phyloP scores from a whole-genome alignment of 1,140 invertebrate genomes.

The Oedothorax gibbosus region DNA sequence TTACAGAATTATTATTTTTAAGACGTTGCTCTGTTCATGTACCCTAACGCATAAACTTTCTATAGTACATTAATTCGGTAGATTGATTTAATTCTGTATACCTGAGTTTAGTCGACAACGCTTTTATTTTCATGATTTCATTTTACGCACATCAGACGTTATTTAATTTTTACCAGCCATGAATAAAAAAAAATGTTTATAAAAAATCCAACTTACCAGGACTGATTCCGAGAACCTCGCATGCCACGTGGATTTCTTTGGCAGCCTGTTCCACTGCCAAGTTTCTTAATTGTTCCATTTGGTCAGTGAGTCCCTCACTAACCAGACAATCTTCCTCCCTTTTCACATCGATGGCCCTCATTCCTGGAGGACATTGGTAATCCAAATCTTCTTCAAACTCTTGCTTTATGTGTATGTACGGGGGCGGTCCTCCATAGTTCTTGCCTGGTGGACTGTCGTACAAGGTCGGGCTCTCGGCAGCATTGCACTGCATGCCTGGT shows the following conservation, averaged over 20 bases:
- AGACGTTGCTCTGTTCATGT: too few relatives aligned
- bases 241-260: conserved; percentile 85
- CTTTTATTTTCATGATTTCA: too few relatives aligned
- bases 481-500: conserved; percentile 7
- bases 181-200: too few relatives aligned
- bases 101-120: too few relatives aligned
- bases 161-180: too few relatives aligned
- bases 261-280: conserved; percentile 87
- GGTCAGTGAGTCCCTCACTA: conserved; percentile 32
- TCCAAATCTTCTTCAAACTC: conserved; percentile 26
- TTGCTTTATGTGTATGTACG: conserved; percentile 50
- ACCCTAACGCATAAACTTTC: too few relatives aligned
- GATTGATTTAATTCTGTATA: too few relatives aligned
- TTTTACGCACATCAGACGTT: too few relatives aligned
- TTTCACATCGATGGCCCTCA: conserved; percentile 18
- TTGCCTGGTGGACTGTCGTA: conserved; percentile 32
- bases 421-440: conserved; percentile 36
- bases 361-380: conserved; percentile 19
- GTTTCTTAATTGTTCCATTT: conserved; percentile 82
- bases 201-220: conserved; percentile 75
- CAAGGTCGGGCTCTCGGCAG: conserved; percentile 46
- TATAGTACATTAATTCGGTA: too few relatives aligned
- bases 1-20: too few relatives aligned
- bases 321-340: conserved; percentile 36
- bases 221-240: conserved; percentile 84